A percentile compares a stretch with the other conserved stretches of the same genome.
Conservation (phyloP, 2,888 invertebrate species). For the Acleris emargana region DNA sequence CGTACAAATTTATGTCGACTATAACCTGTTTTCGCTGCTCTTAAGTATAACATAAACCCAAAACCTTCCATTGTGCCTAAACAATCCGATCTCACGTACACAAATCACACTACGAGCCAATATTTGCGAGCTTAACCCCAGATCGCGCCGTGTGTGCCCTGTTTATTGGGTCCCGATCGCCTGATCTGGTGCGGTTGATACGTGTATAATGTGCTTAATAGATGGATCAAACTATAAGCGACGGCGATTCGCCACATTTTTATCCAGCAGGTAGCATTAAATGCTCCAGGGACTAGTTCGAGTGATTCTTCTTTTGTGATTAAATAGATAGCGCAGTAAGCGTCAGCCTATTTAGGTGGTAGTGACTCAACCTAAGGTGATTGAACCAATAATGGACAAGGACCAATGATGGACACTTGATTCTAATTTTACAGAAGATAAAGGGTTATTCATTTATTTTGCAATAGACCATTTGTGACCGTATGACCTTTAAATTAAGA, state of each 20-base stretch:
- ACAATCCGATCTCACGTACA: slow-evolving; percentile 20
- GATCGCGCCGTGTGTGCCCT: slow-evolving; percentile 61
- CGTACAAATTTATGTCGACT: too few relatives aligned
- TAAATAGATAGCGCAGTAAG: too few relatives aligned
- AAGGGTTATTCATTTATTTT: too few relatives aligned
- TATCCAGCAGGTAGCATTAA: too few relatives aligned
- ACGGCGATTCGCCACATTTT: slow-evolving; percentile 7
- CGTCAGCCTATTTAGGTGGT: too few relatives aligned
- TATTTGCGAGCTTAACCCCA: slow-evolving; percentile 68
- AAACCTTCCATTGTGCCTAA: slow-evolving; percentile 13
- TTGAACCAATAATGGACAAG: too few relatives aligned
- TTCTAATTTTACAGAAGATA: too few relatives aligned
- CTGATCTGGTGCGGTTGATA: slow-evolving; percentile 66
- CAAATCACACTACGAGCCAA: slow-evolving; percentile 45
- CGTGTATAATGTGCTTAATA: slow-evolving; percentile 70
- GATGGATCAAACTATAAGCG: slow-evolving; percentile 45
- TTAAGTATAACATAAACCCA: background rate
- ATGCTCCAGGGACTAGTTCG: background rate
- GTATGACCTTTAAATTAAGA: too few relatives aligned
- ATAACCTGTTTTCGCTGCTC: background rate
- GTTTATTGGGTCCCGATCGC: slow-evolving; percentile 63
- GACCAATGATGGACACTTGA: too few relatives aligned
- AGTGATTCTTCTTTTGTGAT: too few relatives aligned
- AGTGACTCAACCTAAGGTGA: too few relatives aligned
- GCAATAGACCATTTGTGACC: too few relatives aligned